Percentiles rank a stretch among this genome's conserved stretches.
These are phyloP conservation scores for Macroteleia sp. DNA, from an alignment of 2,888 invertebrate genomes.

Conservation along the genomic window DNA sequence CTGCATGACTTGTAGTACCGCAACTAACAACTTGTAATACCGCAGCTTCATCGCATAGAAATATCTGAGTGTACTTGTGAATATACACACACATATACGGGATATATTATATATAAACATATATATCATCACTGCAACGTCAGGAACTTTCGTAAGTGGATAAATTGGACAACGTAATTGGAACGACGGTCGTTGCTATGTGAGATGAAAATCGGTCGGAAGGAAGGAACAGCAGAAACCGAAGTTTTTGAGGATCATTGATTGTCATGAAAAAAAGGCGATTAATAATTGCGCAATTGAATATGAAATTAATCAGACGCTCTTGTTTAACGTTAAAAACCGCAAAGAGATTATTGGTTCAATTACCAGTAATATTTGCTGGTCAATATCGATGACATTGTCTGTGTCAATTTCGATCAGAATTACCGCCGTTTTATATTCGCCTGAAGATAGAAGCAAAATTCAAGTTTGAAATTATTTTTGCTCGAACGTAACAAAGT, in stretches of 20 bases:
- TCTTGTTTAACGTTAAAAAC: too few relatives aligned
- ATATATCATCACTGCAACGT: slow-evolving; percentile 19
- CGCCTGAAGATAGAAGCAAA: too few relatives aligned
- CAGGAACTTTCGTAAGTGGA: slow-evolving; percentile 70
- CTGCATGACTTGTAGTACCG: too few relatives aligned
- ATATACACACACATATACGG: too few relatives aligned
- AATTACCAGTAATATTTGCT: too few relatives aligned
- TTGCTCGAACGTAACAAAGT: slow-evolving; percentile 33
- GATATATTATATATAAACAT: slow-evolving; percentile 13
- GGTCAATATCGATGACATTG: too few relatives aligned
- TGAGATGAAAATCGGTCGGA: slow-evolving; percentile 57
- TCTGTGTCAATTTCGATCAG: too few relatives aligned
- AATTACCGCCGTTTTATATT: too few relatives aligned
- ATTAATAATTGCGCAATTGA: not conserved
- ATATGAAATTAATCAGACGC: too few relatives aligned
- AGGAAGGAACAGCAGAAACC: slow-evolving; percentile 21
- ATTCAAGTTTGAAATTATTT: too few relatives aligned
- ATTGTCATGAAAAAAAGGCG: slow-evolving; percentile 57
- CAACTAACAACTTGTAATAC: slow-evolving; percentile 37
- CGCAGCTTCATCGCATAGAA: slow-evolving; percentile 4
- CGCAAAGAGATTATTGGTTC: too few relatives aligned
- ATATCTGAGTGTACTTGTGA: too few relatives aligned
- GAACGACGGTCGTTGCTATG: slow-evolving; percentile 58
- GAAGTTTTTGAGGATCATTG: slow-evolving; percentile 35
- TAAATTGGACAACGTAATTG: slow-evolving; percentile 75